Evolutionary conservation across 2,113 vertebrate genomes (phyloP), one percentile per base, ranked within the genome.

Genomic region (Ctenodactylus gundi): DNA sequence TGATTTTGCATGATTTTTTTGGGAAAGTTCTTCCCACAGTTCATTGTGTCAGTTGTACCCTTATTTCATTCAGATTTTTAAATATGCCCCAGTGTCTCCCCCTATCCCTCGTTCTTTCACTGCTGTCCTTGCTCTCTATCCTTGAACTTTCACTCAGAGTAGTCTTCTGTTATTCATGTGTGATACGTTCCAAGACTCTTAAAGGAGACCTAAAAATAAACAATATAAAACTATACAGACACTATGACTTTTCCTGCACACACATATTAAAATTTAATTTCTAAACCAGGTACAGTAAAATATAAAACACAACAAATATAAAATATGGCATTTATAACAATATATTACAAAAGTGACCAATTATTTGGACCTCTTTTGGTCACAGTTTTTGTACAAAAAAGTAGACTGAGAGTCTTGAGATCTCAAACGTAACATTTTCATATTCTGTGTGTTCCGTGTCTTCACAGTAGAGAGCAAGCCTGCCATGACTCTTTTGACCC

Each of bases 381-480:
- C 44, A 72, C 39, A 80, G 41, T 51, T 80, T 95, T 27, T 41
- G 21, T 64, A 53, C n/a, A 36, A 82, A 27, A 86, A 81, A 21
- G 12, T 81, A 57, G 17, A 64, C n/a, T 14, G 1, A 75, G 49
- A 88, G 39, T 20, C 9, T 82, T 87, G 76, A 64, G 12, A 70
- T 82, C 44, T 8, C 23, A 29, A 29, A 68, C 82, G 51, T 72
- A 68, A 64, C 7, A 51, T 67, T 70, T 53, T 67, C 57, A 85
- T 51, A 68, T 72, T 92, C 84, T 91, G 25, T 82, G 11, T 20
- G 5, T 29, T 3, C 49, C 34, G 34, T 77, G 25, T 94, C 65
- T 97, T 95, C 31, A 65, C 57, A 58, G 23, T 85, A 41, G 85
- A 70, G 92, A 93, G n/a, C 27, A 80, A 78, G n/a, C 58, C 36